Percentiles rank a stretch among this genome's conserved stretches.
These are phyloP conservation scores for Zygogramma bicolorata DNA, from an alignment of 2,888 invertebrate genomes.

Conservation along the genomic window DNA sequence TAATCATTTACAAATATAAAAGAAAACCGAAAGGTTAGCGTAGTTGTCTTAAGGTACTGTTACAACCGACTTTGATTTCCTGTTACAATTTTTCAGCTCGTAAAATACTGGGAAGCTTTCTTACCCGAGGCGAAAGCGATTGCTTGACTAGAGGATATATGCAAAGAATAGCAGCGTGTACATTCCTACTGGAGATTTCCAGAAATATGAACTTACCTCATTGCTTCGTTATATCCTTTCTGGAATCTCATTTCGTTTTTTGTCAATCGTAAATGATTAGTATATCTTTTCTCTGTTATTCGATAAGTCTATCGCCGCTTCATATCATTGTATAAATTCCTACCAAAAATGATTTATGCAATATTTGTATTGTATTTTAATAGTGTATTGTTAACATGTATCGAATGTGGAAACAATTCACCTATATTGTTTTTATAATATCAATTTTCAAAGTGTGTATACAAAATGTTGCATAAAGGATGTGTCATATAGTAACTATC, in stretches of 20 bases:
- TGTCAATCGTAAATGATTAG: not conserved
- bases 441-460: too few relatives aligned
- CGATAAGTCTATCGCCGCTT: not conserved
- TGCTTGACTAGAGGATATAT: slow-evolving; percentile 74
- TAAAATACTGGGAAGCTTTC: slow-evolving; percentile 96
- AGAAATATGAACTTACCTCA: slow-evolving; percentile 48
- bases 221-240: slow-evolving; percentile 12
- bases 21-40: too few relatives aligned
- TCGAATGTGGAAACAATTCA: not conserved
- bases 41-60: not conserved
- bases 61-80: too few relatives aligned
- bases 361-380: not conserved
- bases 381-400: not conserved
- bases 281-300: not conserved
- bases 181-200: slow-evolving; percentile 66
- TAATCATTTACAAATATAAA: too few relatives aligned
- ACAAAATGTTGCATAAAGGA: too few relatives aligned
- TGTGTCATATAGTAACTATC: too few relatives aligned
- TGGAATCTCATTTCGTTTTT: slow-evolving; percentile 6
- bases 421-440: too few relatives aligned
- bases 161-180: slow-evolving; percentile 63
- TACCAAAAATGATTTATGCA: not conserved
- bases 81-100: slow-evolving; percentile 78
- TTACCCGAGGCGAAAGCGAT: slow-evolving; percentile 95
- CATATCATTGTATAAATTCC: not conserved